Conservation (phyloP, 2,888 invertebrate genomes). For the Desoria tigrina region DNA sequence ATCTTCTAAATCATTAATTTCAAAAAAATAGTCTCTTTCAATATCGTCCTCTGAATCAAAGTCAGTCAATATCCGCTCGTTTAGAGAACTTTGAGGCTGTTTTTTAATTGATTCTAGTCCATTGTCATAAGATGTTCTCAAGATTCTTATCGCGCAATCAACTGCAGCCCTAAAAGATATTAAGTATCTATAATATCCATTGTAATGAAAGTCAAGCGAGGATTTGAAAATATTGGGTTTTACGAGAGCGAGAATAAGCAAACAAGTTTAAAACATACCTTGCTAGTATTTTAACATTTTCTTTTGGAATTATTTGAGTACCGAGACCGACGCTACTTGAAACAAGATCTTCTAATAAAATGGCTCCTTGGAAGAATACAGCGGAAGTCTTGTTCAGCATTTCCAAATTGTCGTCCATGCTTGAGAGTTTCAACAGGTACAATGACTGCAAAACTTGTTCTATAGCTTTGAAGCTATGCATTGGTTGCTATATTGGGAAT, state of each 20-base stretch:
- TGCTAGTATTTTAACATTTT: neutral
- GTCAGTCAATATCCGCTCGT: neutral
- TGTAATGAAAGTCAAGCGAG: no score
- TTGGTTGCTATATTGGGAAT: neutral
- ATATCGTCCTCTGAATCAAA: slow-evolving; percentile 15
- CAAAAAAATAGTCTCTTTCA: slow-evolving; percentile 8
- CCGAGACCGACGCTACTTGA: no score
- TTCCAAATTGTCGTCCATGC: neutral
- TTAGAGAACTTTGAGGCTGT: neutral
- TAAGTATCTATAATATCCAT: no score
- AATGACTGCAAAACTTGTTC: neutral
- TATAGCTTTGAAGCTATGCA: slow-evolving; percentile 7
- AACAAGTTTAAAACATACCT: neutral
- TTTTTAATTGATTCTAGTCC: neutral
- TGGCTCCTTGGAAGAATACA: neutral
- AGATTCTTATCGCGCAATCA: neutral
- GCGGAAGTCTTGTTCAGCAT: neutral
- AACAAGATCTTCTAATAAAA: neutral
- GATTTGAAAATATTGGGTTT: no score
- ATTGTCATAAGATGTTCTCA: neutral
- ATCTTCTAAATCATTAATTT: neutral
- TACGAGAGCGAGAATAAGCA: neutral
- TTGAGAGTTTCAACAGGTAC: neutral
- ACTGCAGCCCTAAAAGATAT: neutral
- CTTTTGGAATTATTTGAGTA: neutral